Evolutionary conservation across 2,888 invertebrate species (phyloP), one percentile per base, ranked within the genome.

Genomic region (Amphiduros pacificus): DNA sequence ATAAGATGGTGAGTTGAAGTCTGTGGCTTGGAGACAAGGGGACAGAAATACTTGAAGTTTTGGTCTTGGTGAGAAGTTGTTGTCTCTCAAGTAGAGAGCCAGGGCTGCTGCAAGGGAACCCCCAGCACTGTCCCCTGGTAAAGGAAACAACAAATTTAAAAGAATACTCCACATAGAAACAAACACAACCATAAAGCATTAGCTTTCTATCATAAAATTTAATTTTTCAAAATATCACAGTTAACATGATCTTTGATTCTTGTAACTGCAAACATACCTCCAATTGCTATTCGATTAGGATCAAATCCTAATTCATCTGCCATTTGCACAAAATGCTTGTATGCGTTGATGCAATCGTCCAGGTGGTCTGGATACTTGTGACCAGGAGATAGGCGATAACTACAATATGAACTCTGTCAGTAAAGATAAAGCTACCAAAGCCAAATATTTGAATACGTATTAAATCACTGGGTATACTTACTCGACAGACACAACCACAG

Each of bases 71-170:
- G 44, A 5, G 20, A 11, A 11, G 6, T 22, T 22, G n/a, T 44
- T 22, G 22, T 44, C 44, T 17, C 44, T 5, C 9, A 58, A 31
- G 14, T 50, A 28, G 2, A 54, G 53, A 9, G 26, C 22, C 9
- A 55, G 49, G 17, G 61, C 28, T 2, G 61, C 58, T 6, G 36
- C 62, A 4, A 62, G 54, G 49, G 58, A 59, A 17, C 62, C 62
- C 3, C 62, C 62, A 28, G 62, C 62, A 49, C 58, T 59, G 55
- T 62, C 62, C 24, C 62, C 61, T n/a, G n/a, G n/a, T n/a, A n/a
- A n/a, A n/a, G n/a, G n/a, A n/a, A n/a, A n/a, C n/a, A n/a, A n/a
- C n/a, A n/a, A n/a, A n/a, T n/a, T n/a, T n/a, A n/a, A n/a, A n/a
- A n/a, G n/a, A n/a, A n/a, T n/a, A n/a, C n/a, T n/a, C n/a, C n/a